Evolutionary conservation across 2,888 invertebrate genomes (phyloP).

Genomic region (Busseola fusca): DNA sequence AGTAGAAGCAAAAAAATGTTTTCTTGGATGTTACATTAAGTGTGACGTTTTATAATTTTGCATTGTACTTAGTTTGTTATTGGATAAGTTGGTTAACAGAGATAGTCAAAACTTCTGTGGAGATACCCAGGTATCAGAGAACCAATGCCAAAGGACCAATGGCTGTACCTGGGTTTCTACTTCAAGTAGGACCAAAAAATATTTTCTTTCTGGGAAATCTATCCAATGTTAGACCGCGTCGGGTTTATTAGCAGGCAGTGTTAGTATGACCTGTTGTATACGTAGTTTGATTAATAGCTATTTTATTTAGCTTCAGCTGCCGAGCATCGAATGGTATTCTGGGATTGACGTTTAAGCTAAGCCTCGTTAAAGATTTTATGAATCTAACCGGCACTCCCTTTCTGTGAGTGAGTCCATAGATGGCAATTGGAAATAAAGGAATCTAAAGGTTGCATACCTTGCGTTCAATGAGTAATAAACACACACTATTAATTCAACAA

Average conservation of each 20-base stretch:
- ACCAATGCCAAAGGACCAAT: too few relatives aligned
- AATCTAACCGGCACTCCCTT: conserved; percentile 33
- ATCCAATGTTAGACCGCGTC: background rate
- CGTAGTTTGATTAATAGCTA: background rate
- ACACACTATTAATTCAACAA: conserved; percentile 25
- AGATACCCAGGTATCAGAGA: too few relatives aligned
- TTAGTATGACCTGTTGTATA: background rate
- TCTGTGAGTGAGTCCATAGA: conserved; percentile 24
- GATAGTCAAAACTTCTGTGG: too few relatives aligned
- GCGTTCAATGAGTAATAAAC: conserved; percentile 32
- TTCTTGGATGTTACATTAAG: background rate
- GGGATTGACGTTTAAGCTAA: conserved; percentile 28
- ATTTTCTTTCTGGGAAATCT: background rate
- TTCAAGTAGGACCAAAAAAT: background rate
- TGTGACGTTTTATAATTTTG: background rate
- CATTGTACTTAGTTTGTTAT: background rate
- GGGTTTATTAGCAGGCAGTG: background rate
- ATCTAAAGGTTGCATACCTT: conserved; percentile 46
- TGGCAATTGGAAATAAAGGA: conserved; percentile 30
- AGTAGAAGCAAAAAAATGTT: background rate
- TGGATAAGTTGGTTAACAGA: background rate
- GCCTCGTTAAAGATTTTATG: conserved; percentile 41
- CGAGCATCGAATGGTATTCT: conserved; percentile 1
- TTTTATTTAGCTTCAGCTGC: conserved; percentile 7
- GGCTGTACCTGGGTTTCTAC: background rate